A percentile compares a stretch with the other conserved stretches of the same genome.
These are phyloP conservation scores for Silurus glanis DNA, from an alignment of 2,113 vertebrate genomes.

Conservation along the genomic window DNA sequence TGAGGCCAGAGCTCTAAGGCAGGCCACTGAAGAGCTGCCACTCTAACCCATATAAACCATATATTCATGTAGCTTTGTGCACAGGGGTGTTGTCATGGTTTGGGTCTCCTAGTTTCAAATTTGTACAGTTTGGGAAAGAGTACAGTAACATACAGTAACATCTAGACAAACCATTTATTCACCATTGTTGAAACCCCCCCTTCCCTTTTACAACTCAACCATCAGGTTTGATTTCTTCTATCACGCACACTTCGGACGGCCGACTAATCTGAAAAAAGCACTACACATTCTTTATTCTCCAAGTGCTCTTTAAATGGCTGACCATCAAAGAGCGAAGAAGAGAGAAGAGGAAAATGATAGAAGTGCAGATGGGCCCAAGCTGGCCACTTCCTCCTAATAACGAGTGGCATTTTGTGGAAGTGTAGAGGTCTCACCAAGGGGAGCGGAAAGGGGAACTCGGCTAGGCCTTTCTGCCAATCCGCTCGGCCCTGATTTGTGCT, in stretches of 20 bases:
- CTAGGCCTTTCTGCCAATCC: slow-evolving; percentile 53
- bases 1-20: too few species aligned
- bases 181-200: neutral
- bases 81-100: too few species aligned
- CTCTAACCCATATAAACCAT: too few species aligned
- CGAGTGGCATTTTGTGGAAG: slow-evolving; percentile 70
- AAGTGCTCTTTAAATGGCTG: slow-evolving; percentile 16
- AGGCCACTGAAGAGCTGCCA: too few species aligned
- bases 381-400: slow-evolving; percentile 65
- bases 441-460: slow-evolving; percentile 26
- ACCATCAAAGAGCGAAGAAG: slow-evolving; percentile 36
- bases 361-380: slow-evolving; percentile 62
- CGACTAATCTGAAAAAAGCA: neutral
- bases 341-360: slow-evolving; percentile 51
- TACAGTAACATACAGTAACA: neutral
- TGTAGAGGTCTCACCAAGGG: slow-evolving; percentile 46
- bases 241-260: neutral
- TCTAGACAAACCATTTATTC: neutral
- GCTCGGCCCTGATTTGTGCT: slow-evolving; percentile 61
- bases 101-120: too few species aligned
- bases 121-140: too few species aligned
- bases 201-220: neutral
- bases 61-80: too few species aligned
- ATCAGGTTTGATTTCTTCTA: neutral
- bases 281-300: neutral